Evolutionary conservation across 2,797 vertebrate genomes (phyloP).

Genomic region (Bovichtus variegatus): DNA sequence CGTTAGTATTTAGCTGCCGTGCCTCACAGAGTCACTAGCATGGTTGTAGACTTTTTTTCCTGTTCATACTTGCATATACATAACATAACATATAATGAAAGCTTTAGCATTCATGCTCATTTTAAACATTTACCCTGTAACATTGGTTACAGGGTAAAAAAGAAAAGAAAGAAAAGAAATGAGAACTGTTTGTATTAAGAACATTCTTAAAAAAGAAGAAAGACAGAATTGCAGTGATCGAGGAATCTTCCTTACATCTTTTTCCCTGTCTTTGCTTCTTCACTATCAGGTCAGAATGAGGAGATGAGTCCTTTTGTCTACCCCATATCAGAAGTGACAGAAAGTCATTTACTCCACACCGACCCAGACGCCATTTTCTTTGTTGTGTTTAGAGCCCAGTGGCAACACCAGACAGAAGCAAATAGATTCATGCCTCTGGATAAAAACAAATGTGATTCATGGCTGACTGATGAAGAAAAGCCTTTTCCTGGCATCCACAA

Average conservation of each 20-base stretch:
- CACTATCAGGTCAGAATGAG: slow-evolving; percentile 11
- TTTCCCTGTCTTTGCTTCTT: slow-evolving; percentile 6
- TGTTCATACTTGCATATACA: no score
- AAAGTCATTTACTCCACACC: slow-evolving; percentile 66
- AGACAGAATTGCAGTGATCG: not conserved
- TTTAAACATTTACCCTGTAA: not conserved
- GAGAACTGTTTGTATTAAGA: not conserved
- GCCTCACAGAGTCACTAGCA: no score
- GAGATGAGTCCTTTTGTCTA: slow-evolving; percentile 38
- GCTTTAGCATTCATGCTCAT: not conserved
- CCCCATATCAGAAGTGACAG: slow-evolving; percentile 63
- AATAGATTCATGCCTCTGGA: slow-evolving; percentile 59
- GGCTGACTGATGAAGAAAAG: slow-evolving; percentile 56
- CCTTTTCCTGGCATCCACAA: slow-evolving; percentile 42
- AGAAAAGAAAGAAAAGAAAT: not conserved
- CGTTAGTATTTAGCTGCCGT: no score
- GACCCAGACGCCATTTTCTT: slow-evolving; percentile 53
- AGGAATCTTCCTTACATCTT: not conserved
- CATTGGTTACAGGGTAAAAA: no score
- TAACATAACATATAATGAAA: not conserved
- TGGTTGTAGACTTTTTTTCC: no score
- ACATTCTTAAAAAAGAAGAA: no score
- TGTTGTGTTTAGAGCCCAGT: slow-evolving; percentile 52
- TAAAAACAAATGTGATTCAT: slow-evolving; percentile 48
- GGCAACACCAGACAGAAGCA: slow-evolving; percentile 48